Conservation (phyloP, 1,140 invertebrate species). For the Microvelia longipes region DNA sequence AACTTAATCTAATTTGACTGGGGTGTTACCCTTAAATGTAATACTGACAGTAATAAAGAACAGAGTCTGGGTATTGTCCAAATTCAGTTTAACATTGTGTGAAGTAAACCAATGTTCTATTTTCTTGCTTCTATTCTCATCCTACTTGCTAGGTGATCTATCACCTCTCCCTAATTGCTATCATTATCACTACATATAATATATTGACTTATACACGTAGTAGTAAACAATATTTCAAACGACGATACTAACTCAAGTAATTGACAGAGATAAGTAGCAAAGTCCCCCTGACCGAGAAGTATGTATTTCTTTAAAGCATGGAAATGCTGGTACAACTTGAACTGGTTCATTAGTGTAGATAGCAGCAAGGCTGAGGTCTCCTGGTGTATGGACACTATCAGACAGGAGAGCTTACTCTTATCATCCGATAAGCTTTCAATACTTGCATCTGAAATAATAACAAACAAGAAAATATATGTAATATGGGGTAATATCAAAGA, state of each 20-base stretch:
- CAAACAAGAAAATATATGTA: slow-evolving; percentile 41
- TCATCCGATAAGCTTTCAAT: slow-evolving; percentile 41
- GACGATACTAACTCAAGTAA: slow-evolving; percentile 68
- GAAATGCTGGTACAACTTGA: slow-evolving; percentile 79
- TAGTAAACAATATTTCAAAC: too few species aligned
- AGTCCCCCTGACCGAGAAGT: slow-evolving; percentile 86
- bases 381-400: slow-evolving; percentile 66
- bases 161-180: too few species aligned
- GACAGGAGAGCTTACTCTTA: slow-evolving; percentile 53
- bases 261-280: slow-evolving; percentile 83
- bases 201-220: too few species aligned
- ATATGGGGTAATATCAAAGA: neutral
- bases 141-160: too few species aligned
- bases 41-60: too few species aligned
- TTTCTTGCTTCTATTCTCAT: too few species aligned
- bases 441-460: slow-evolving; percentile 30
- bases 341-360: slow-evolving; percentile 68
- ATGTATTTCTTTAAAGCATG: slow-evolving; percentile 80
- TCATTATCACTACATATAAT: too few species aligned
- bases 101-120: too few species aligned
- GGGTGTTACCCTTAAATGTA: too few species aligned
- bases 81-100: too few species aligned
- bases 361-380: slow-evolving; percentile 75
- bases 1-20: too few species aligned
- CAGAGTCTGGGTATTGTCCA: too few species aligned